These are phyloP conservation scores for Elmis aenea DNA, from an alignment of 2,888 invertebrate species.

Conservation along the genomic window DNA sequence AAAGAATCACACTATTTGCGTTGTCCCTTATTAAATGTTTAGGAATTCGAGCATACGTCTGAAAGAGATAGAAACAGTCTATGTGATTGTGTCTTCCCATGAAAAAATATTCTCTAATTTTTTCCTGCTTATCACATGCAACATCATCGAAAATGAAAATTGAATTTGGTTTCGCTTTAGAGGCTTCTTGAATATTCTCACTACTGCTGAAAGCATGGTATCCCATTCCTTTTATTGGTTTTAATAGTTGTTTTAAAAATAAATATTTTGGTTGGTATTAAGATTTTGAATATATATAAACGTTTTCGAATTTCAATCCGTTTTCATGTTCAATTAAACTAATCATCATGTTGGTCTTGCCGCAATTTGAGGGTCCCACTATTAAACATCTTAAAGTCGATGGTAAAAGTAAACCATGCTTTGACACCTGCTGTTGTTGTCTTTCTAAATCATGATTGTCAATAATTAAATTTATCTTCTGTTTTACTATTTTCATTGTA, in stretches of 20 bases:
- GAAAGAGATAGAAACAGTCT: conserved; percentile 36
- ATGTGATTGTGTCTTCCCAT: conserved; percentile 33
- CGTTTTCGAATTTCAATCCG: too few species aligned
- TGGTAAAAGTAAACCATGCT: too few species aligned
- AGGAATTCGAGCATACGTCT: conserved; percentile 34
- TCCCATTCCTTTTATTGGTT: conserved; percentile 20
- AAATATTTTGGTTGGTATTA: too few species aligned
- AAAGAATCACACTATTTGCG: conserved; percentile 33
- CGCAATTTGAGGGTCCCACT: conserved; percentile 9
- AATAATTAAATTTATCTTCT: too few species aligned
- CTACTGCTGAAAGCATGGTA: too few species aligned
- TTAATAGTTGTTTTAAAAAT: conserved; percentile 21
- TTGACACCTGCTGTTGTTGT: too few species aligned
- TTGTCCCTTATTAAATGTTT: conserved; percentile 38
- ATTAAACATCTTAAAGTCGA: conserved; percentile 10
- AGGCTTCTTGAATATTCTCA: conserved; percentile 18
- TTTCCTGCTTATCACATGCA: conserved; percentile 31
- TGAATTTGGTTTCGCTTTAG: conserved; percentile 28
- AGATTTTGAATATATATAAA: too few species aligned
- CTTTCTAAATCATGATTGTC: too few species aligned
- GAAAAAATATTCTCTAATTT: conserved; percentile 31
- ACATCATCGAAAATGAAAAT: conserved; percentile 41
- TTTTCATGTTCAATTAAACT: conserved; percentile 11
- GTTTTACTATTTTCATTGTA: too few species aligned
- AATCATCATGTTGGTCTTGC: conserved; percentile 15